phyloP scores from a whole-genome alignment of 2,888 invertebrate genomes.

The Cinara cedri region DNA sequence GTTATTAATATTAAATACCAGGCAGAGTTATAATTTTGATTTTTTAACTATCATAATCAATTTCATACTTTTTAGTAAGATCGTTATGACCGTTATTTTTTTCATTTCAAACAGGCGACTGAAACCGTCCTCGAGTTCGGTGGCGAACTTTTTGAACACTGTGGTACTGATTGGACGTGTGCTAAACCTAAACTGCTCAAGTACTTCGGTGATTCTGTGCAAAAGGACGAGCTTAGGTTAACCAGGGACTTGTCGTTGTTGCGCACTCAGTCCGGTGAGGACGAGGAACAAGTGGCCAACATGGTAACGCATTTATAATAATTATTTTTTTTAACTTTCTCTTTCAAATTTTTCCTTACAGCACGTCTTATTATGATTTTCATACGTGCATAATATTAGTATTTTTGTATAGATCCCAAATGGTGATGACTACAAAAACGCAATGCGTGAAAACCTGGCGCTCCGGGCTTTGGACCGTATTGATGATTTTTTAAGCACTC shows the following conservation, averaged over 20 bases:
- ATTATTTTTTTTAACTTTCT: too few relatives aligned
- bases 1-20: not conserved
- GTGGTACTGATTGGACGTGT: slow-evolving; percentile 66
- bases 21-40: not conserved
- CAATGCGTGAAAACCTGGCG: slow-evolving; percentile 64
- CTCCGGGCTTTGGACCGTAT: slow-evolving; percentile 71
- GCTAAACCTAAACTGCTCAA: slow-evolving; percentile 78
- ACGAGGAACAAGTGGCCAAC: slow-evolving; percentile 45
- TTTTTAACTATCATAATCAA: not conserved
- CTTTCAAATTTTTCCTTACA: too few relatives aligned
- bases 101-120: slow-evolving; percentile 11
- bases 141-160: slow-evolving; percentile 60
- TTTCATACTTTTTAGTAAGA: too few relatives aligned
- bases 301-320: slow-evolving; percentile 31
- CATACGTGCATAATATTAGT: not conserved
- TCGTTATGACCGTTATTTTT: not conserved
- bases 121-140: slow-evolving; percentile 41
- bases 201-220: slow-evolving; percentile 69
- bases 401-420: slow-evolving; percentile 37
- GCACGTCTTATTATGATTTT: too few relatives aligned
- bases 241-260: slow-evolving; percentile 76
- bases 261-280: slow-evolving; percentile 60
- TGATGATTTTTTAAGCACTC: slow-evolving; percentile 76
- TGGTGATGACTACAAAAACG: slow-evolving; percentile 64
- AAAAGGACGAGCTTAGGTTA: slow-evolving; percentile 71